Evolutionary conservation across 2,888 invertebrate genomes (phyloP), one percentile per base, ranked within the genome.

Genomic region (Sericinus montela): DNA sequence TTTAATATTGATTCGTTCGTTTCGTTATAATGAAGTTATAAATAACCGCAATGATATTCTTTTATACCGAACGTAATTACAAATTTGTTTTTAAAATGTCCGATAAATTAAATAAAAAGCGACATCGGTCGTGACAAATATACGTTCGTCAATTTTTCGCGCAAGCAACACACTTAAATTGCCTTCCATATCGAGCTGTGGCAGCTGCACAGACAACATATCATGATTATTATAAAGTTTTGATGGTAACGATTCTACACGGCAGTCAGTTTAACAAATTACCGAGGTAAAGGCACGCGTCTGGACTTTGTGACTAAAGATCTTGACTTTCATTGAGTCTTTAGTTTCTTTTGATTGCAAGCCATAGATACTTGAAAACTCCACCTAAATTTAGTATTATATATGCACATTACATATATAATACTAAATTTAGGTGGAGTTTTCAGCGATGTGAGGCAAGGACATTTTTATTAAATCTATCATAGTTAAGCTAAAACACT

Each of bases 1-100:
- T 7, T 14, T 13, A n/a, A 41, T 28, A 48, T 48, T 30, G 36
- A 42, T 37, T 45, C 41, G 14, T 41, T 5, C 45, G 14, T 41
- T 41, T 14, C 23, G 16, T 45, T 37, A 50, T 50, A 50, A 50
- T 45, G 50, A 50, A 50, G 50, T 41, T 41, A 50, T 50, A 50
- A 50, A 50, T 50, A 42, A 41, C 36, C n/a, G 11, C 19, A 3
- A 6, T 41, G 38, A 43, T 48, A 25, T 45, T 35, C 35, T 3
- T 45, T 50, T 45, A 35, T 40, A 13, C 14, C 7, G 23, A 13
- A 30, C 14, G 11, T 44, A 25, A 50, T 45, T 45, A 45, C 34
- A 40, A 45, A 50, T 49, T 49, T 35, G 35, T 34, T 49, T 45
- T 49, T 35, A 6, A 49, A 39, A 14, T n/a, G 39, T 14, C n/a